Percentiles rank a stretch among this genome's conserved stretches.
Conservation (phyloP, 2,797 vertebrate species). For the Microctenopoma stevenorrisi region DNA sequence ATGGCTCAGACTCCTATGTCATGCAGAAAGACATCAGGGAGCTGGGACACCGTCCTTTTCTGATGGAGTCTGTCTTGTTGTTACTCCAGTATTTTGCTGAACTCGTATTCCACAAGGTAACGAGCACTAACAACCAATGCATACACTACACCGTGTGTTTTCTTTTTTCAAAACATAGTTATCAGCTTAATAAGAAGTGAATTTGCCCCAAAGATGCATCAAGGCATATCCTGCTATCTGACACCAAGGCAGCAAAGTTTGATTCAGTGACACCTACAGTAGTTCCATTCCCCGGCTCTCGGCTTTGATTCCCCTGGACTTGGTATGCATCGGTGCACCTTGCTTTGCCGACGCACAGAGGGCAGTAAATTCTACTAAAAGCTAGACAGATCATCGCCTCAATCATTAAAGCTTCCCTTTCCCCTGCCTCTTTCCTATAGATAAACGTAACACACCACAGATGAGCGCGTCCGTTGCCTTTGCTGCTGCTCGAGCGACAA, state of each 20-base stretch:
- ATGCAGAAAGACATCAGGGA: constrained; percentile 27
- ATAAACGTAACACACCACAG: constrained; percentile 53
- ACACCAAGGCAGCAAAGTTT: constrained; percentile 9
- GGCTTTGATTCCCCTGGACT: constrained; percentile 38
- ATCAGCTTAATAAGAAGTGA: constrained; percentile 40
- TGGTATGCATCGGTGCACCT: constrained; percentile 63
- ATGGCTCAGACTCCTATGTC: constrained; percentile 22
- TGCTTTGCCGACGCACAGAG: constrained; percentile 60
- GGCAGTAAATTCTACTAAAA: constrained; percentile 72
- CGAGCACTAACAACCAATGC: neutral
- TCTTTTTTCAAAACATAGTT: neutral
- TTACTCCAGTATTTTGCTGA: constrained; percentile 15
- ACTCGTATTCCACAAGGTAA: neutral
- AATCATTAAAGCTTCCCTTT: constrained; percentile 69
- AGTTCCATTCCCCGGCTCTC: constrained; percentile 15
- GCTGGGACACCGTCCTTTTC: neutral
- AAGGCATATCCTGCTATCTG: constrained; percentile 2
- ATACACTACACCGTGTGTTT: neutral
- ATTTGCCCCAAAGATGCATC: constrained; percentile 19
- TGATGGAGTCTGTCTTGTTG: neutral
- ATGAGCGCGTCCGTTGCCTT: constrained; percentile 28
- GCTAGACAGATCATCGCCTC: constrained; percentile 64
- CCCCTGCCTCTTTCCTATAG: constrained; percentile 51
- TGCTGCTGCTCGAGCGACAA: constrained; percentile 32
- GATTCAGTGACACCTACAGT: constrained; percentile 37